Conservation (phyloP, 2,113 vertebrate genomes). For the Chelonoidis abingdonii region DNA sequence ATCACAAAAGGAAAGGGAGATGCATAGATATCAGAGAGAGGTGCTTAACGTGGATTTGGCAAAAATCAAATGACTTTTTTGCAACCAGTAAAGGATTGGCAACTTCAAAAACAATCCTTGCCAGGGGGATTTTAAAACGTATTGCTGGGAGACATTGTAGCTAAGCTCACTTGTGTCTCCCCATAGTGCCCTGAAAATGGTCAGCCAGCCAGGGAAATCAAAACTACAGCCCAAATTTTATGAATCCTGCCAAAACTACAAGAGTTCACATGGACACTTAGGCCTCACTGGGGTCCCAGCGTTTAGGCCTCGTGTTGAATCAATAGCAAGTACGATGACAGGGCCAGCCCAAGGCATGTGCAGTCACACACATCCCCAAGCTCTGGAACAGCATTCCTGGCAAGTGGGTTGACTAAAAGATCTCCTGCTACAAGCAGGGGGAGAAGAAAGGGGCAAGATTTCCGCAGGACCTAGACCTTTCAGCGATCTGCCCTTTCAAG, state of each 20-base stretch:
- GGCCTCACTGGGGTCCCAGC: background rate
- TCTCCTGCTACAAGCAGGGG: background rate
- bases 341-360: background rate
- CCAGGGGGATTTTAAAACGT: background rate
- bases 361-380: background rate
- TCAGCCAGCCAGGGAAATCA: background rate
- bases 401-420: background rate
- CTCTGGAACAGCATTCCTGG: background rate
- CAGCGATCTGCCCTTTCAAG: background rate
- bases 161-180: background rate
- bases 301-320: background rate
- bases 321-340: background rate
- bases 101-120: background rate
- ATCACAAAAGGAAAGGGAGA: background rate
- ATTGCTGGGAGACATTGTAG: background rate
- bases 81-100: background rate
- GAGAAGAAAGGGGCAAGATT: background rate
- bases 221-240: background rate
- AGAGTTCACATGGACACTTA: background rate
- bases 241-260: background rate
- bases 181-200: background rate
- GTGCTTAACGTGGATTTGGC: background rate
- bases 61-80: background rate
- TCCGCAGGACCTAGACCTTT: background rate
- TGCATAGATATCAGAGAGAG: background rate